Evolutionary conservation across 2,113 vertebrate species (phyloP).

Genomic region (Oceanites oceanicus): DNA sequence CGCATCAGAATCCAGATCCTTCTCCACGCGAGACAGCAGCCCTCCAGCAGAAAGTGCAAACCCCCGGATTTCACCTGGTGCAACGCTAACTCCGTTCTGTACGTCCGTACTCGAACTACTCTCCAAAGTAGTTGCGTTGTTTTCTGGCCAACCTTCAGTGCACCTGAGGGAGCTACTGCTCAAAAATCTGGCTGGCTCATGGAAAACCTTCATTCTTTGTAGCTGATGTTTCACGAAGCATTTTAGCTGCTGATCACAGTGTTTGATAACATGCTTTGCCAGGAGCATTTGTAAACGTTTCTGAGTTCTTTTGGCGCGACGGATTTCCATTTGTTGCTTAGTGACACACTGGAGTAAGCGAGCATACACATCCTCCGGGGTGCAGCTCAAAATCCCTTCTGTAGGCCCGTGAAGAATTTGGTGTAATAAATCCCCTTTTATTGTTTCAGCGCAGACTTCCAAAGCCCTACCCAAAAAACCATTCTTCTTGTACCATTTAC

Average conservation of each 20-base stretch:
- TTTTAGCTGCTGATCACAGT: slow-evolving; percentile 84
- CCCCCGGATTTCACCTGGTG: slow-evolving; percentile 73
- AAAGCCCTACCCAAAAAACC: slow-evolving; percentile 65
- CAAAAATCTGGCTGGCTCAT: slow-evolving; percentile 36
- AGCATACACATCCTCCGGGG: slow-evolving; percentile 65
- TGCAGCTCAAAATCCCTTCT: slow-evolving; percentile 43
- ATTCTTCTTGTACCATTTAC: slow-evolving; percentile 68
- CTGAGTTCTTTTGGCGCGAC: slow-evolving; percentile 75
- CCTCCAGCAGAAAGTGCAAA: slow-evolving; percentile 76
- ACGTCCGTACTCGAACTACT: slow-evolving; percentile 24
- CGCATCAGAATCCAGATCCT: slow-evolving; percentile 88
- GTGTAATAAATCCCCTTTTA: slow-evolving; percentile 65
- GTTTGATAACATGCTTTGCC: slow-evolving; percentile 80
- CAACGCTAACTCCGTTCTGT: slow-evolving; percentile 36
- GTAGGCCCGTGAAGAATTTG: slow-evolving; percentile 50
- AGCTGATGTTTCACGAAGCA: slow-evolving; percentile 75
- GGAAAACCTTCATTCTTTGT: slow-evolving; percentile 60
- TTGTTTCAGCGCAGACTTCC: slow-evolving; percentile 51
- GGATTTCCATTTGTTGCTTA: slow-evolving; percentile 79
- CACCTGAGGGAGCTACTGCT: slow-evolving; percentile 54
- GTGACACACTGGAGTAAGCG: slow-evolving; percentile 75
- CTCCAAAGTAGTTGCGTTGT: background rate
- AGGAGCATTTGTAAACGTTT: slow-evolving; percentile 84
- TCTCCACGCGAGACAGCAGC: slow-evolving; percentile 80
- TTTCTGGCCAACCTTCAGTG: slow-evolving; percentile 59